Percentiles rank a stretch among this genome's conserved stretches.
Conservation (phyloP, 2,113 vertebrate species). For the Pelodiscus sinensis region DNA sequence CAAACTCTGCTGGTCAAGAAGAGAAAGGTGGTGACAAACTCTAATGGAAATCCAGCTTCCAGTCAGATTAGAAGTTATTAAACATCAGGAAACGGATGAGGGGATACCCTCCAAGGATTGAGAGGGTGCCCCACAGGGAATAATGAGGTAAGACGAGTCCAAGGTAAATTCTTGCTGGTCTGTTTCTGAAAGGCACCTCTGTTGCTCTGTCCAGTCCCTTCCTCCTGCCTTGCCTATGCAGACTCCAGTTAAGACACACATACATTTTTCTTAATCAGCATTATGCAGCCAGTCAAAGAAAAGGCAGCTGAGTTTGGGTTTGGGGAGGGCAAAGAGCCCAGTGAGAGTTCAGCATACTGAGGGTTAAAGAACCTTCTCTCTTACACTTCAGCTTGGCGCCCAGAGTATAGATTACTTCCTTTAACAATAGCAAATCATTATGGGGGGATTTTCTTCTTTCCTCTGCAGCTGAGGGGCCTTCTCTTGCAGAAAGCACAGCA, state of each 20-base stretch:
- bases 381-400: not conserved
- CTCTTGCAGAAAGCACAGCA: slow-evolving; percentile 49
- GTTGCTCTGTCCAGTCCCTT: not conserved
- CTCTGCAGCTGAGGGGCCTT: slow-evolving; percentile 53
- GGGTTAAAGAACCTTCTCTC: slow-evolving; percentile 31
- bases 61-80: not conserved
- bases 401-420: slow-evolving; percentile 62
- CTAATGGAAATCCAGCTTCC: not conserved
- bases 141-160: not conserved
- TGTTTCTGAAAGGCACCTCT: not conserved
- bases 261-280: not conserved
- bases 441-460: slow-evolving; percentile 41
- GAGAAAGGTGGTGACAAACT: not conserved
- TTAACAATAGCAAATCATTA: slow-evolving; percentile 45
- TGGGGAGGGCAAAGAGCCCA: not conserved
- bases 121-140: not conserved
- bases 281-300: not conserved
- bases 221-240: not conserved
- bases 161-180: not conserved
- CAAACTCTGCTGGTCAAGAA: not conserved
- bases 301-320: not conserved
- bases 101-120: not conserved
- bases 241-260: not conserved
- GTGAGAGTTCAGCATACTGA: not conserved
- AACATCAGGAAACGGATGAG: not conserved